Percentiles rank a stretch among this genome's conserved stretches.
These are phyloP conservation scores for Euglossa dilemma DNA, from an alignment of 1,140 invertebrate genomes.

Conservation along the genomic window DNA sequence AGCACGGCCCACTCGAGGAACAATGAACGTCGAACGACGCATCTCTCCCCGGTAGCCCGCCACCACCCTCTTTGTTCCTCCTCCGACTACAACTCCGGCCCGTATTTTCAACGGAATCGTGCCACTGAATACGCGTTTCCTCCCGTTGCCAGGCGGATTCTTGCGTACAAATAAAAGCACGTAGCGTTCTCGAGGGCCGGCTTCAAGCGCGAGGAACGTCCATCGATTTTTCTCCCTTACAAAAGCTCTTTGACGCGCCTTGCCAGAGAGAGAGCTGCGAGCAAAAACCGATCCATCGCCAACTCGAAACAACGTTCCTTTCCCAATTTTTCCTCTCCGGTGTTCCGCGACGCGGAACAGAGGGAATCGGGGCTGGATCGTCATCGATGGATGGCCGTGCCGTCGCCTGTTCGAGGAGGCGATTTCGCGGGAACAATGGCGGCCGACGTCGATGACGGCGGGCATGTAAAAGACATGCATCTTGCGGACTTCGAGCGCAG, in stretches of 20 bases:
- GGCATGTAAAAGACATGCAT: constrained; percentile 20
- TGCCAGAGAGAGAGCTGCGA: background rate
- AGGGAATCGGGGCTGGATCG: background rate
- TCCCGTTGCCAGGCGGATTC: background rate
- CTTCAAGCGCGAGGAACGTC: background rate
- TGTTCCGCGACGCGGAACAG: background rate
- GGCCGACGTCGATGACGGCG: background rate
- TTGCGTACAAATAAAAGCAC: constrained; percentile 1
- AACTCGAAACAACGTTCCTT: no score
- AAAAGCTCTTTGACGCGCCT: background rate
- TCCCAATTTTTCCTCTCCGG: background rate
- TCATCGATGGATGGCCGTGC: no score
- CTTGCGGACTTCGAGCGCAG: background rate
- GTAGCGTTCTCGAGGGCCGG: background rate
- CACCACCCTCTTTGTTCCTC: background rate
- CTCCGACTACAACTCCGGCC: background rate
- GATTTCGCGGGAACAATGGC: constrained; percentile 8
- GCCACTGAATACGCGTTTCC: background rate
- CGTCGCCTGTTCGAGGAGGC: background rate
- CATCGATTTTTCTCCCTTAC: background rate
- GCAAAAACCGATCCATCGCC: background rate
- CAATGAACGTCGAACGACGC: constrained; percentile 25
- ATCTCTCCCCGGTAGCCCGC: background rate
- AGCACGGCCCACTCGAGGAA: constrained; percentile 17
- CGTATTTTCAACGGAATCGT: constrained; percentile 19